These are phyloP conservation scores for Beris chalybata DNA, from an alignment of 2,888 invertebrate species.

Conservation along the genomic window DNA sequence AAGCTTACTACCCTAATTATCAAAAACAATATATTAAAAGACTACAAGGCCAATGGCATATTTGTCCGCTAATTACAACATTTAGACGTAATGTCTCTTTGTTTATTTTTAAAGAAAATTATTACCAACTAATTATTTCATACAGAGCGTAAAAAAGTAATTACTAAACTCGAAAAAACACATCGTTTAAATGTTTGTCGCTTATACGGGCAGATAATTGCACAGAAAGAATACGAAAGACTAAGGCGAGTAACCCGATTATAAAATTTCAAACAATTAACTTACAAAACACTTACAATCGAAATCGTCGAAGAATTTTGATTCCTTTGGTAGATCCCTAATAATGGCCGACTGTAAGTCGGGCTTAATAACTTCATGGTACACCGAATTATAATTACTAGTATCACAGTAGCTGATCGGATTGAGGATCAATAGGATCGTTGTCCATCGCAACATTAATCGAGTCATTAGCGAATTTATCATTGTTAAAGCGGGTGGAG, in stretches of 20 bases:
- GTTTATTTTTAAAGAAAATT: too few species aligned
- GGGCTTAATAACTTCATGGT: conserved; percentile 49
- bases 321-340: conserved; percentile 54
- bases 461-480: neutral
- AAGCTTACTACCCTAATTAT: too few species aligned
- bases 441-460: neutral
- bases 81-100: too few species aligned
- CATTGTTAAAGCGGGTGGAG: neutral
- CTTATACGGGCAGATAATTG: neutral
- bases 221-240: conserved; percentile 15
- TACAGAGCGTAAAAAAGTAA: neutral
- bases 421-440: neutral
- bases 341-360: conserved; percentile 50
- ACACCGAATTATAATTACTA: conserved; percentile 48
- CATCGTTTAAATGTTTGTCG: too few species aligned
- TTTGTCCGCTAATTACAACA: too few species aligned
- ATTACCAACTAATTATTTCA: too few species aligned
- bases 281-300: conserved; percentile 62
- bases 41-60: too few species aligned
- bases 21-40: too few species aligned
- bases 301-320: conserved; percentile 72
- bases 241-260: conserved; percentile 25
- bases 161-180: neutral
- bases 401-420: conserved; percentile 36
- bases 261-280: conserved; percentile 38